A percentile compares a stretch with the other conserved stretches of the same genome.
phyloP scores from a whole-genome alignment of 2,113 vertebrate species.

The Gila orcuttii region DNA sequence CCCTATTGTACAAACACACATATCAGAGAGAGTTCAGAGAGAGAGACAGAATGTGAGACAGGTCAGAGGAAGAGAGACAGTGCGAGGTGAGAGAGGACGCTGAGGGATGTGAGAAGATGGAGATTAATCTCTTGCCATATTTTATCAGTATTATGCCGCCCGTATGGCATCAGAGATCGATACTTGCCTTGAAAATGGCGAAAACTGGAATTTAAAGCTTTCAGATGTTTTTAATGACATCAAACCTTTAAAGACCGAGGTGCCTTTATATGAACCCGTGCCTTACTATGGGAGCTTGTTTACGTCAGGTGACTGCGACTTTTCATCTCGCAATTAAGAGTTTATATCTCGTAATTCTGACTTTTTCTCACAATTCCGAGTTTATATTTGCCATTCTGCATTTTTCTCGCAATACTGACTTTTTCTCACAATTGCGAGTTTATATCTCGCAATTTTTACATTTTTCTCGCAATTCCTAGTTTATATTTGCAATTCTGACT shows the following conservation, averaged over 20 bases:
- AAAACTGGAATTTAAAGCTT: slow-evolving; percentile 84
- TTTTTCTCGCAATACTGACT: too few relatives aligned
- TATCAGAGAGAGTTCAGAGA: slow-evolving; percentile 51
- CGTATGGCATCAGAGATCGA: slow-evolving; percentile 69
- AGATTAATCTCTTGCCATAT: slow-evolving; percentile 57
- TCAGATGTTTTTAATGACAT: slow-evolving; percentile 73
- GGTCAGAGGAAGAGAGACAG: slow-evolving; percentile 58
- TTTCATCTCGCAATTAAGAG: too few relatives aligned
- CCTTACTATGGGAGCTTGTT: slow-evolving; percentile 34
- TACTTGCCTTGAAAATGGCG: slow-evolving; percentile 62
- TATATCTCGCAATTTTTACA: too few relatives aligned
- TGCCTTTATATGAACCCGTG: slow-evolving; percentile 66
- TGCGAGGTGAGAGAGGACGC: slow-evolving; percentile 65
- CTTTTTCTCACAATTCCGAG: too few relatives aligned
- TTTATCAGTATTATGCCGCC: slow-evolving; percentile 70
- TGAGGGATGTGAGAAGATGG: slow-evolving; percentile 8
- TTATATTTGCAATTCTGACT: too few relatives aligned
- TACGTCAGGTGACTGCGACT: too few relatives aligned
- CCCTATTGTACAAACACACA: slow-evolving; percentile 60
- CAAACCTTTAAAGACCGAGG: slow-evolving; percentile 62
- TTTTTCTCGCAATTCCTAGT: too few relatives aligned
- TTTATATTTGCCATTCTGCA: too few relatives aligned
- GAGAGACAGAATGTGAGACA: not conserved
- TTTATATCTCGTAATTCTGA: too few relatives aligned
- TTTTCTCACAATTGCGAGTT: too few relatives aligned